A percentile compares a stretch with the other conserved stretches of the same genome.
phyloP scores from a whole-genome alignment of 2,797 vertebrate genomes.

The Linurgus olivaceus region DNA sequence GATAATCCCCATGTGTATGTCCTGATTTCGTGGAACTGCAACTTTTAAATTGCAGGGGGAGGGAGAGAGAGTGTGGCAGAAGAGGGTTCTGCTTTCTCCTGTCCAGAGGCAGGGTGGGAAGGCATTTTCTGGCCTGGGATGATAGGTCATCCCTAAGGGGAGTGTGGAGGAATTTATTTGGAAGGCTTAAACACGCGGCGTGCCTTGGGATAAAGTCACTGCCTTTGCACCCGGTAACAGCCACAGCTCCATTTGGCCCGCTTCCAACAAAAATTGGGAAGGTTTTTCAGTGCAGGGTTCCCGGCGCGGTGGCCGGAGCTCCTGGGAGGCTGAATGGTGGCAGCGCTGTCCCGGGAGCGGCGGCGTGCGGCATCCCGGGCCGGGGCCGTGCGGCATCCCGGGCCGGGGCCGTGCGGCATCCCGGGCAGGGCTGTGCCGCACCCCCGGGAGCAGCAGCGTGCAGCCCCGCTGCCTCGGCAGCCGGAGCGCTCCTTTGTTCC shows the following conservation, averaged over 20 bases:
- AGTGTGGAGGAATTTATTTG: slow-evolving; percentile 13
- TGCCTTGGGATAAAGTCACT: slow-evolving; percentile 16
- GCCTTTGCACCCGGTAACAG: background rate
- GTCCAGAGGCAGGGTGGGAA: background rate
- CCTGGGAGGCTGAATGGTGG: background rate
- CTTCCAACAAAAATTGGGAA: background rate
- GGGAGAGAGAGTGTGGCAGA: background rate
- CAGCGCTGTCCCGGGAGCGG: background rate
- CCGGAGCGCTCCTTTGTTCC: slow-evolving; percentile 7
- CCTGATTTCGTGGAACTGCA: background rate
- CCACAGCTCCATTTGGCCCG: background rate
- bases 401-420: too few species aligned
- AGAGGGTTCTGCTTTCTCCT: background rate
- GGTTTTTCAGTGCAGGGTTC: background rate
- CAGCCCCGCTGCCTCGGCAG: background rate
- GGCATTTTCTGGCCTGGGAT: background rate
- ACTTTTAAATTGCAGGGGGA: background rate
- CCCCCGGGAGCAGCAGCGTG: background rate
- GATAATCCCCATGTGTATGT: background rate
- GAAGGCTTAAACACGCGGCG: background rate
- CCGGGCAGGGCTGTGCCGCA: background rate
- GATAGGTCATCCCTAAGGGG: slow-evolving; percentile 38
- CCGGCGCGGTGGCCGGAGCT: background rate
- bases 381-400: too few species aligned
- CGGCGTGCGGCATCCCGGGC: background rate